Conservation (phyloP, 1,140 invertebrate genomes). For the Drosophila nannoptera region DNA sequence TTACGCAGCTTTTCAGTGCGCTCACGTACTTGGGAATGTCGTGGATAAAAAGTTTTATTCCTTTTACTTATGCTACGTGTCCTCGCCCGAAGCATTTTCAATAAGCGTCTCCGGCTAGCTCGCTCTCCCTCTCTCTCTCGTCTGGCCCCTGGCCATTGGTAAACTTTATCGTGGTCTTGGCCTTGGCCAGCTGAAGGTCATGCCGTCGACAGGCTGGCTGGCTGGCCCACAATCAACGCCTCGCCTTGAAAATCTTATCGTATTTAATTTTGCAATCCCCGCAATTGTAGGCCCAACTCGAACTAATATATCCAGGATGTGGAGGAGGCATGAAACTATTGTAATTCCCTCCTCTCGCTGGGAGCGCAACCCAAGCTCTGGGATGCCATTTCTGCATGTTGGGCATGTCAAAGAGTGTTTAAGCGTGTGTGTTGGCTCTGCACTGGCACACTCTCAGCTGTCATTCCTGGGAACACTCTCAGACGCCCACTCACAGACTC, state of each 20-base stretch:
- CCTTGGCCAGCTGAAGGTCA: constrained; percentile 39
- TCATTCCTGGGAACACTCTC: too few relatives aligned
- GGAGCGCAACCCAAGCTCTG: too few relatives aligned
- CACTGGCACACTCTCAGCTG: neutral
- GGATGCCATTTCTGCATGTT: too few relatives aligned
- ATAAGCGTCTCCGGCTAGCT: constrained; percentile 44
- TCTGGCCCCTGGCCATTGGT: constrained; percentile 37
- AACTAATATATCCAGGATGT: neutral
- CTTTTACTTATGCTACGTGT: constrained; percentile 57
- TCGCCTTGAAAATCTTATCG: constrained; percentile 32
- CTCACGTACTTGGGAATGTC: constrained; percentile 57
- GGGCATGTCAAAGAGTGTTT: too few relatives aligned
- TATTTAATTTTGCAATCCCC: constrained; percentile 24
- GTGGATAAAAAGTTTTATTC: constrained; percentile 59
- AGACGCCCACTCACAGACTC: neutral
- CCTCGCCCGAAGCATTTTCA: constrained; percentile 70
- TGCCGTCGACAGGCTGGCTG: neutral
- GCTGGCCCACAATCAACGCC: neutral
- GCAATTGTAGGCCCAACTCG: neutral
- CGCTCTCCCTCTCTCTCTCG: constrained; percentile 32
- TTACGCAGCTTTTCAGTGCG: constrained; percentile 61
- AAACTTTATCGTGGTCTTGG: constrained; percentile 63
- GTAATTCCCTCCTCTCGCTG: too few relatives aligned
- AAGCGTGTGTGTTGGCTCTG: too few relatives aligned
- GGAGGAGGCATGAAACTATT: too few relatives aligned